Percentiles rank a stretch among this genome's conserved stretches.
These are phyloP conservation scores for Aphodius granarius DNA, from an alignment of 2,888 invertebrate species.

Conservation along the genomic window DNA sequence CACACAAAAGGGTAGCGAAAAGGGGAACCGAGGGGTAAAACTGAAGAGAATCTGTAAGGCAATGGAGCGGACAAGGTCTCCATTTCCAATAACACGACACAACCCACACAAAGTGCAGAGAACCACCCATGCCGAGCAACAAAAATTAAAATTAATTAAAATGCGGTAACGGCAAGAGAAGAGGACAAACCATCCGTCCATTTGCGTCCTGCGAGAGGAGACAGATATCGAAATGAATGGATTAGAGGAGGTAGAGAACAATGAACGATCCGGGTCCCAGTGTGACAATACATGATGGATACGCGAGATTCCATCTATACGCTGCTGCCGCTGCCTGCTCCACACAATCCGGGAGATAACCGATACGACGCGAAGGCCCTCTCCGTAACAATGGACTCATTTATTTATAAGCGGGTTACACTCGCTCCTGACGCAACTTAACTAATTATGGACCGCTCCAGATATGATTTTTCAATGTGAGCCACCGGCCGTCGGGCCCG, in stretches of 20 bases:
- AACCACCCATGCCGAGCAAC: slow-evolving; percentile 33
- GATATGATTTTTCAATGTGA: slow-evolving; percentile 42
- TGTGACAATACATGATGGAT: slow-evolving; percentile 56
- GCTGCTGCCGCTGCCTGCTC: slow-evolving; percentile 40
- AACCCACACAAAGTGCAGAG: slow-evolving; percentile 31
- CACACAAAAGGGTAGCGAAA: not conserved
- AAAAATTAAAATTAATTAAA: slow-evolving; percentile 50
- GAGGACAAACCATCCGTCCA: not conserved
- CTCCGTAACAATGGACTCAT: slow-evolving; percentile 51
- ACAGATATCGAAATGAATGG: slow-evolving; percentile 47
- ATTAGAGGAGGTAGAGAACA: slow-evolving; percentile 48
- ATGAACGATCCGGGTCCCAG: slow-evolving; percentile 51
- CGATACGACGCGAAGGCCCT: not conserved
- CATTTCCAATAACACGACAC: slow-evolving; percentile 43
- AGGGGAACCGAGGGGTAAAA: not conserved
- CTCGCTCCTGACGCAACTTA: slow-evolving; percentile 47
- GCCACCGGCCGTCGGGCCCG: not conserved
- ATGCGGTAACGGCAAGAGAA: slow-evolving; percentile 21
- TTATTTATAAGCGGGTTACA: slow-evolving; percentile 54
- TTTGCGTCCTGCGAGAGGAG: not conserved
- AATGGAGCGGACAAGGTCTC: slow-evolving; percentile 12
- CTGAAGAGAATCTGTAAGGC: not conserved
- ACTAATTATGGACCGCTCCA: slow-evolving; percentile 47
- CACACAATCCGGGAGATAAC: slow-evolving; percentile 36
- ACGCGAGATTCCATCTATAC: slow-evolving; percentile 50